Base-by-base conservation (phyloP, 2,888 invertebrate genomes). In the Noctuana brunneofusca region DNA sequence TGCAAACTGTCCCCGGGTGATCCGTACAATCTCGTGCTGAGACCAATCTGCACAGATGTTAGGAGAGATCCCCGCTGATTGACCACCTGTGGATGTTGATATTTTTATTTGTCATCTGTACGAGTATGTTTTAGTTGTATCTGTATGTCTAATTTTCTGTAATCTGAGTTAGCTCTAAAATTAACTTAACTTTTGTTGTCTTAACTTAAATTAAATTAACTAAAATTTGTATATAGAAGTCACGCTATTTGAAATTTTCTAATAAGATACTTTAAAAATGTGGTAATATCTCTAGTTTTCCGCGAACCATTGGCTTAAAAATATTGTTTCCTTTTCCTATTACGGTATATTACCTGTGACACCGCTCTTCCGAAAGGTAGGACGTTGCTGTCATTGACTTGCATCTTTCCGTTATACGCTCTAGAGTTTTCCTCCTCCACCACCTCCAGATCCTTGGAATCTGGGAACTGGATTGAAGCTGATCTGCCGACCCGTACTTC, bases 31-130 rank as follows among this genome's bases (percentile, higher is more conserved):
- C 79, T 81, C 0, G 87, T 81, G 32, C 89, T 84, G 0, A 89
- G 71, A 0, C 92, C 92, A 0, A 92, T 86, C 63, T 91, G 90
- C 0, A 91, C 81, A 0, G 86, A 69, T 0, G 92, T 90, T 24
- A 89, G 68, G 0, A 89, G 65, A 0, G 79, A 56, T 0, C 89
- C 90, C 38, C 78, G 74, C 64, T 88, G 87, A 62, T 85, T 87
- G 0, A 86, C 68, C 14, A 88, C 78, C 89, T 90, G 75, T 0
- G 70, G 75, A 64, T 0, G 65, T 16, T 16, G 5, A 41, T 41
- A 41, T n/a, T 0, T 38, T 14, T n/a, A n/a, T n/a, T n/a, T n/a
- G n/a, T n/a, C n/a, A n/a, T n/a, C n/a, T 38, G 35, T n/a, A n/a
- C 24, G 5, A n/a, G n/a, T n/a, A n/a, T n/a, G 12, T n/a, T n/a